Evolutionary conservation across 2,113 vertebrate genomes (phyloP).

Genomic region (Oncorhynchus keta): DNA sequence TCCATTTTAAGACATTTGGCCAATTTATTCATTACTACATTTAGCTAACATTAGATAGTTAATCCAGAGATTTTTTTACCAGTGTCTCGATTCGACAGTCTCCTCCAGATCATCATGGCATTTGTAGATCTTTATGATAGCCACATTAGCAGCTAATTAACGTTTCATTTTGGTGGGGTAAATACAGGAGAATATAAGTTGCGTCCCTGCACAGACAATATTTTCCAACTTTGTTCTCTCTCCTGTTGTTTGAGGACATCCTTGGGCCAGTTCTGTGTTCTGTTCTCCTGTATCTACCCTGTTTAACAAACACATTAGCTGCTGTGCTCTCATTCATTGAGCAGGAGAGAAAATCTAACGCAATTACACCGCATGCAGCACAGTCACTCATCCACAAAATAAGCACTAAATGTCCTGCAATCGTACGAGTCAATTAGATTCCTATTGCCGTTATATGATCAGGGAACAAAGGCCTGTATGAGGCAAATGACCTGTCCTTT

Average conservation of each 20-base stretch:
- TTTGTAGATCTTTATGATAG: no score
- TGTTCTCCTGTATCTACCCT: slow-evolving; percentile 19
- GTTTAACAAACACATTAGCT: slow-evolving; percentile 46
- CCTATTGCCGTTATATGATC: slow-evolving; percentile 39
- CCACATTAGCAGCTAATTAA: no score
- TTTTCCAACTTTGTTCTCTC: not conserved
- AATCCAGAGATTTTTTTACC: no score
- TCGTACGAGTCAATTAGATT: slow-evolving; percentile 48
- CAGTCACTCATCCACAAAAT: slow-evolving; percentile 55
- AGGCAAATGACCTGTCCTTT: not conserved
- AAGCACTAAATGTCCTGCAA: slow-evolving; percentile 51
- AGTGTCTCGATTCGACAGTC: no score
- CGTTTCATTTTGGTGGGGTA: no score
- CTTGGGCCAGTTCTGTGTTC: slow-evolving; percentile 6
- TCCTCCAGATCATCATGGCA: no score
- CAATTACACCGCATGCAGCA: slow-evolving; percentile 47
- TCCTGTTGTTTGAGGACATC: not conserved
- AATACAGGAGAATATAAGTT: not conserved
- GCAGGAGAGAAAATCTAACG: slow-evolving; percentile 37
- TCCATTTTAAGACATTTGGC: no score
- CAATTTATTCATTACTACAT: no score
- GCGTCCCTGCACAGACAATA: no score
- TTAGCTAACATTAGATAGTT: no score
- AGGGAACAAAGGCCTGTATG: slow-evolving; percentile 47
- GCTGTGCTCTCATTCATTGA: slow-evolving; percentile 39